Base-by-base conservation (phyloP, 1,140 invertebrate species). In the Cheumatopsyche charites region DNA sequence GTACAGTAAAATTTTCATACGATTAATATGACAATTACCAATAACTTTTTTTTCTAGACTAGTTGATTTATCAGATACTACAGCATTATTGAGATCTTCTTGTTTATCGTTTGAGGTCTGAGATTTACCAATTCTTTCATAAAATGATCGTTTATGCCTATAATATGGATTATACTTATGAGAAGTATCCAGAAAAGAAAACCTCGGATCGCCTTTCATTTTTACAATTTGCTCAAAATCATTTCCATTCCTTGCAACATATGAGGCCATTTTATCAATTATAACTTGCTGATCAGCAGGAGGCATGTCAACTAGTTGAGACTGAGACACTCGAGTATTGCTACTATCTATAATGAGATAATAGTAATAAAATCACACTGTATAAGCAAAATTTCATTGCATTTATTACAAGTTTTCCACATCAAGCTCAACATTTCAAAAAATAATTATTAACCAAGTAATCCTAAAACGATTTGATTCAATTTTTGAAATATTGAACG, bases 231-330 rank as follows among this genome's bases (percentile, higher is more conserved):
- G 88, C 78, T 98, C 96, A 82, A 98, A 98, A 76, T 95, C 93
- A 58, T 90, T 86, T 0, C 96, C 97, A 84, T 98, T 98, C 78
- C 96, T 96, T 0, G 92, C 91, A 0, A 98, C 96, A 79, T 98
- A 98, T 69, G 90, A 90, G 1, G 96, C 95, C 90, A 98, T 97
- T 84, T 97, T 97, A 80, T 98, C 95, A 62, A 98, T 94, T 6
- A 98, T 92, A 45, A 92, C 87, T 78, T 93, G 90, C 5, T 94
- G 83, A 68, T 95, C 93, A 9, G 90, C 89, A 0, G 94, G 90
- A 15, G 93, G 92, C 6, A 88, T 82, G 17, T 87, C 83, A 26
- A 90, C 86, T 0, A 82, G 82, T 0, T 85, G 82, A 11, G 49
- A 55, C 3, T 68, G 49, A 55, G 25, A 65, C 7, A n/a, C 17